These are phyloP conservation scores for Stegostoma tigrinum DNA, from an alignment of 2,113 vertebrate species.

Conservation along the genomic window DNA sequence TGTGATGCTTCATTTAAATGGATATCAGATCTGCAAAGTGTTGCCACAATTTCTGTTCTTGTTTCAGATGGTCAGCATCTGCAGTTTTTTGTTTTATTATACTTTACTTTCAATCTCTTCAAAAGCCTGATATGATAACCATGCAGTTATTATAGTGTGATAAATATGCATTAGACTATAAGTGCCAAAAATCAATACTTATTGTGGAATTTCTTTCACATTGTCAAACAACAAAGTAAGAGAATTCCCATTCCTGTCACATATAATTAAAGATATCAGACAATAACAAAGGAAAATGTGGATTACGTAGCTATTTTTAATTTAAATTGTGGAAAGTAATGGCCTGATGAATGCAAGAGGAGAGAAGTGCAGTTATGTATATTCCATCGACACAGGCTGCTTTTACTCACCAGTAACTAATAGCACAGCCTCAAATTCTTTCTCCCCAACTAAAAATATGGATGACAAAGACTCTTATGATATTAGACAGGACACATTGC, in stretches of 20 bases:
- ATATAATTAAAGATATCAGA: not conserved
- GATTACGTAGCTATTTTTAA: not conserved
- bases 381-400: not conserved
- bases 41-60: no score
- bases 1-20: no score
- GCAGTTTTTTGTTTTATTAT: no score
- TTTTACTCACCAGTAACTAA: not conserved
- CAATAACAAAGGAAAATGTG: not conserved
- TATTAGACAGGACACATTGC: not conserved
- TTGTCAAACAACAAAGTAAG: not conserved
- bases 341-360: not conserved
- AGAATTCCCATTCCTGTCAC: not conserved
- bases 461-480: not conserved
- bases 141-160: no score
- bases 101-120: not conserved
- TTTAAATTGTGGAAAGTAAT: not conserved
- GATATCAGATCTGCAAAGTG: no score
- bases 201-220: not conserved
- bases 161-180: not conserved
- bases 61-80: no score
- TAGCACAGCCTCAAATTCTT: not conserved
- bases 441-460: not conserved
- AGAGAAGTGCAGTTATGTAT: not conserved
- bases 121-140: not conserved
- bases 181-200: not conserved